Evolutionary conservation across 2,113 vertebrate genomes (phyloP), one percentile per base, ranked within the genome.

Genomic region (Hydrolagus affinis): DNA sequence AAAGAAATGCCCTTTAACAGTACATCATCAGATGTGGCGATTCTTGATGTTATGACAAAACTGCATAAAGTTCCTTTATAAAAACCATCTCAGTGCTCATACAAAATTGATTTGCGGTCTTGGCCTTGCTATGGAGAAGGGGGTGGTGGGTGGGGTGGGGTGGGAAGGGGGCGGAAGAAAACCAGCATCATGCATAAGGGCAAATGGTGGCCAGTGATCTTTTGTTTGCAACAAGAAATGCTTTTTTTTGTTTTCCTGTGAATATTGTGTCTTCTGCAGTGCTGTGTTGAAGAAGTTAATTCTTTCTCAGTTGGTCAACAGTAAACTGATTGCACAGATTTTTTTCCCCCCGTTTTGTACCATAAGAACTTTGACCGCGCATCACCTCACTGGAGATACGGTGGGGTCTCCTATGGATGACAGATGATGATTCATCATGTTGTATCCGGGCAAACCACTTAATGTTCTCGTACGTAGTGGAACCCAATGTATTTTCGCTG

Each of bases 1-100:
- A 83, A 66, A 62, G 62, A 83, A 83, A 83, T 83, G 78, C 62
- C 78, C 60, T 68, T 66, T 68, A 80, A 83, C 77, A 80, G 77
- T 80, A 64, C 60, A 60, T 68, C 62, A 66, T 83, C 78, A 11
- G 78, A 83, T 83, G 78, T 15, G 25, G 64, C 66, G 78, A 62
- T 30, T 83, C 25, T 83, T 17, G 30, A 64, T 30, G 25, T 83
- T 60, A 66, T 83, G 77, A 28, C 66, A 83, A 83, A 83, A 83
- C 60, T 68, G 78, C 78, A 83, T 83, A 32, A 83, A 83, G 78
- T 83, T 83, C 60, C 60, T 77, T 4, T 78, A 30, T 66, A 83
- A 80, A 68, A n/a, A 14, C 62, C 78, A 83, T 66, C 78, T 83
- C 77, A 30, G 77, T 66, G 60, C 60, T 68, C 28, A 2, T 83